Conservation (phyloP, 1,140 invertebrate species). For the Hypothenemus hampei region DNA sequence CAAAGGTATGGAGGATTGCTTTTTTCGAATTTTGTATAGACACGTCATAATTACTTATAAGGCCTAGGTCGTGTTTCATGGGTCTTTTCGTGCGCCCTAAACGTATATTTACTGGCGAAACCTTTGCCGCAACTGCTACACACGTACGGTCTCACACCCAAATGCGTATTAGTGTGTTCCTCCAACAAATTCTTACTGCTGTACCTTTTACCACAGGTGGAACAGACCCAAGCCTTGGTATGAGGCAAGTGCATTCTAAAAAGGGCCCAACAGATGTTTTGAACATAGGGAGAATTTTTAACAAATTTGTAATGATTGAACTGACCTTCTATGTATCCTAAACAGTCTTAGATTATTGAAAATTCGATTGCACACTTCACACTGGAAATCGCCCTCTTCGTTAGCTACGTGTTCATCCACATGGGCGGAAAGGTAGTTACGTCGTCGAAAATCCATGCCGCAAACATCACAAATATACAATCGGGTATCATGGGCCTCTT, state of each 20-base stretch:
- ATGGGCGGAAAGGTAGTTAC: conserved; percentile 59
- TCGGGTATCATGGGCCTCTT: conserved; percentile 53
- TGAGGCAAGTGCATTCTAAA: conserved; percentile 55
- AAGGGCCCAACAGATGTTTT: not conserved
- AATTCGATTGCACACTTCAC: conserved; percentile 59
- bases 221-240: conserved; percentile 59
- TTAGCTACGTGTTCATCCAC: conserved; percentile 58
- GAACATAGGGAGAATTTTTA: not conserved
- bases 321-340: conserved; percentile 49
- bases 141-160: conserved; percentile 60
- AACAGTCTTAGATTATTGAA: conserved; percentile 59
- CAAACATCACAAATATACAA: conserved; percentile 70
- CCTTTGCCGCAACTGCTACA: conserved; percentile 64
- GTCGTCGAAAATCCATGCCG: conserved; percentile 58
- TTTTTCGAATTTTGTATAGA: not conserved
- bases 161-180: conserved; percentile 68
- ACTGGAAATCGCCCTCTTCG: conserved; percentile 59
- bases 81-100: conserved; percentile 67
- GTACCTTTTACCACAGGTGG: conserved; percentile 60
- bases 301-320: not conserved
- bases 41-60: conserved; percentile 44
- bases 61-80: conserved; percentile 64
- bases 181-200: conserved; percentile 62
- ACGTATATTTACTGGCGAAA: conserved; percentile 74
- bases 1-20: conserved; percentile 42